Base-by-base conservation (phyloP, 2,113 vertebrate genomes). In the Varanus salvator region DNA sequence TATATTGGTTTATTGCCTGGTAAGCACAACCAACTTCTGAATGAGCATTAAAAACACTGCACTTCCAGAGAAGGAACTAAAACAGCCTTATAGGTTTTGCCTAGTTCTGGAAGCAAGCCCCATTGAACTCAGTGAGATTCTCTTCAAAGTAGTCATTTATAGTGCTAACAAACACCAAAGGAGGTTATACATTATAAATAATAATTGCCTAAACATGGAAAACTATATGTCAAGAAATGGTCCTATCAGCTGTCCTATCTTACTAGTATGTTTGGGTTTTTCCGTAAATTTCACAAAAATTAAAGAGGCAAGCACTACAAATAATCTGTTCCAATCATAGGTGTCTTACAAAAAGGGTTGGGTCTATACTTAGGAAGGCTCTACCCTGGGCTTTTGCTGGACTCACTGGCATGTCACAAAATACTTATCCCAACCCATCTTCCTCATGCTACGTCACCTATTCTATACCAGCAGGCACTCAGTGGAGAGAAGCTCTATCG, bases 1-100 rank as follows among this genome's bases (percentile, higher is more conserved):
- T 57, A 91, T 64, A 93, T 93, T 72, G 92, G 38, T 91, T 93
- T 90, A 82, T 34, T 48, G 50, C 44, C 6, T 66, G 77, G 66
- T 38, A 93, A 94, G 92, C 27, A 25, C 0, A 17, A 84, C 90
- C 25, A 69, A 85, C 23, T 11, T 88, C 87, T 68, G 69, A 44
- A 88, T 87, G 74, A 75, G 91, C 50, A 44, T 38, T 92, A 57
- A 1, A 60, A 27, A 82, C 50, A 90, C 44, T 25, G 2, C 0
- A 2, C 92, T 93, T 87, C 54, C 21, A 80, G 48, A 17, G 83
- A 75, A 82, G 52, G 29, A 48, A 29, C 82, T 34, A n/a, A 76
- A 83, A 48, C 72, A 48, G 44, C 38, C 34, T 34, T 34, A 19
- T 34, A 23, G 6, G 29, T 76, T 44, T 76, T 8, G 15, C 75